Evolutionary conservation across 1,140 invertebrate species (phyloP).

Genomic region (Aradophagus sp.): DNA sequence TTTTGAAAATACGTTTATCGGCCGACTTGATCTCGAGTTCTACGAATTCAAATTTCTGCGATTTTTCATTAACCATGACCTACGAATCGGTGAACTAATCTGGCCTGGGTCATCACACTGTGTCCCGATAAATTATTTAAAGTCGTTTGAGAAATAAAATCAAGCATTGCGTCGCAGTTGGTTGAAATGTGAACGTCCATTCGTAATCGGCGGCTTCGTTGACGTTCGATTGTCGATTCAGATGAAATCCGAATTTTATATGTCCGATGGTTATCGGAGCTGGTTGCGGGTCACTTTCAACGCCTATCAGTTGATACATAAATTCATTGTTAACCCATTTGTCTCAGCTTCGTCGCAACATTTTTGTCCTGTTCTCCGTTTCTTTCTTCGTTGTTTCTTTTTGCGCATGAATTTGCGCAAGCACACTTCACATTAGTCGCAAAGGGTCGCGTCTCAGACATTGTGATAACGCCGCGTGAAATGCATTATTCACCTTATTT

Average conservation of each 20-base stretch:
- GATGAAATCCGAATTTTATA: slow-evolving; percentile 38
- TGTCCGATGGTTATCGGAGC: slow-evolving; percentile 32
- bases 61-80: slow-evolving; percentile 2
- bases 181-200: slow-evolving; percentile 19
- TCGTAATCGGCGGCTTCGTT: slow-evolving; percentile 12
- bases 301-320: slow-evolving; percentile 61
- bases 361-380: no score
- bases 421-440: slow-evolving; percentile 48
- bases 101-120: slow-evolving; percentile 11
- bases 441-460: slow-evolving; percentile 52
- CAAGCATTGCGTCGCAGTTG: slow-evolving; percentile 1
- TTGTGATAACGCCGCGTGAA: slow-evolving; percentile 61
- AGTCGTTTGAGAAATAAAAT: no score
- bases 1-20: no score
- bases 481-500: slow-evolving; percentile 69
- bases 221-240: no score
- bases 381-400: no score
- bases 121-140: slow-evolving; percentile 25
- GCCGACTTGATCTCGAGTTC: no score
- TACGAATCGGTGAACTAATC: slow-evolving; percentile 1
- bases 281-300: slow-evolving; percentile 15
- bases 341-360: no score
- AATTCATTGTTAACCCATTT: slow-evolving; percentile 61
- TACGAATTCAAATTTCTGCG: no score
- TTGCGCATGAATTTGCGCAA: slow-evolving; percentile 24